phyloP scores from a whole-genome alignment of 1,140 invertebrate genomes.

The Cotesia vestalis region DNA sequence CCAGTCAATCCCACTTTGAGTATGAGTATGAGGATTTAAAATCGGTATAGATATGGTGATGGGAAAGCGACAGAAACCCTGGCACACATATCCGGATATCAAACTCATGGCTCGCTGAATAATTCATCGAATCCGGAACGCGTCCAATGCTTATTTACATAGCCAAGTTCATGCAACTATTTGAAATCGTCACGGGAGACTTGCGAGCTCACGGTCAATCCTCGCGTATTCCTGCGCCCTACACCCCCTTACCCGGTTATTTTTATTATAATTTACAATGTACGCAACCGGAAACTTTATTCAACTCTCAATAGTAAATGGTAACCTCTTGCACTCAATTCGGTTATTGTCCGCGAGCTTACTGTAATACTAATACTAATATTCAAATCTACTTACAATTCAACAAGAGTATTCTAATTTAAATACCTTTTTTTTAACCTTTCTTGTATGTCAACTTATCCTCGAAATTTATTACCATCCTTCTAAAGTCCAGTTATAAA shows the following conservation, averaged over 20 bases:
- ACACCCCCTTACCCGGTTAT: not conserved
- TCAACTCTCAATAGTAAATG: not conserved
- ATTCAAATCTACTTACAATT: too few relatives aligned
- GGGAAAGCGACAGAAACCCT: slow-evolving; percentile 42
- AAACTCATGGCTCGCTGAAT: slow-evolving; percentile 45
- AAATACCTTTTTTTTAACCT: too few relatives aligned
- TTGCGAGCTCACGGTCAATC: slow-evolving; percentile 32
- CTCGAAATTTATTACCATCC: too few relatives aligned
- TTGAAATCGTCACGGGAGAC: slow-evolving; percentile 45
- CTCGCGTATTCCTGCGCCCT: not conserved
- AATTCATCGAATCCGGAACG: slow-evolving; percentile 45
- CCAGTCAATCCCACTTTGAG: not conserved
- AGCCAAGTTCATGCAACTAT: slow-evolving; percentile 37
- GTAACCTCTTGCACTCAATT: slow-evolving; percentile 1
- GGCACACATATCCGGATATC: slow-evolving; percentile 45
- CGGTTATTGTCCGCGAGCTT: too few relatives aligned
- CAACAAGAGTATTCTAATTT: too few relatives aligned
- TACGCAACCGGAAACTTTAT: slow-evolving; percentile 26
- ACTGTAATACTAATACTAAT: too few relatives aligned
- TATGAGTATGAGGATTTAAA: not conserved
- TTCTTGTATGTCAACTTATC: too few relatives aligned
- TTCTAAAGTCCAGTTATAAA: too few relatives aligned
- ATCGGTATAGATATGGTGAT: slow-evolving; percentile 27
- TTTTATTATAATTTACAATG: too few relatives aligned
- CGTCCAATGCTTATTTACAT: slow-evolving; percentile 47